These are phyloP conservation scores for Drosophila aff. DNA, from an alignment of 1,140 invertebrate species.

Conservation along the genomic window DNA sequence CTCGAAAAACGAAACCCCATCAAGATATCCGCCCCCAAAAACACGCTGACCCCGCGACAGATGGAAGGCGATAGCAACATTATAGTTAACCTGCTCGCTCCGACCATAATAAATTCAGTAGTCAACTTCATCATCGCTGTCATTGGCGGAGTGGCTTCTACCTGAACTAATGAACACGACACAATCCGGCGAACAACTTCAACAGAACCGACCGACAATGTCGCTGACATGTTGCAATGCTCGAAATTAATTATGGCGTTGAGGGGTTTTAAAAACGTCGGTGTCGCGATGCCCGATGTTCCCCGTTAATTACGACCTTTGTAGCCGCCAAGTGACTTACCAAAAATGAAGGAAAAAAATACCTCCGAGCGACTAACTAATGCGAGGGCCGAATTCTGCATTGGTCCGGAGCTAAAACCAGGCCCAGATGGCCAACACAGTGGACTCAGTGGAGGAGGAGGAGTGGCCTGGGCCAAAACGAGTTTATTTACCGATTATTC, in stretches of 20 bases:
- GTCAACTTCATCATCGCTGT: slow-evolving; percentile 63
- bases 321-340: slow-evolving; percentile 40
- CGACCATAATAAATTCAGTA: slow-evolving; percentile 55
- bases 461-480: slow-evolving; percentile 61
- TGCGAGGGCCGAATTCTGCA: slow-evolving; percentile 58
- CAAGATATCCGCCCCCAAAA: slow-evolving; percentile 17
- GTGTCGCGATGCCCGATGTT: slow-evolving; percentile 61
- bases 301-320: slow-evolving; percentile 70
- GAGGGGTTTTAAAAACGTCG: slow-evolving; percentile 62
- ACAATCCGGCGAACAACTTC: slow-evolving; percentile 39
- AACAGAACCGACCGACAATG: slow-evolving; percentile 40
- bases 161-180: slow-evolving; percentile 67
- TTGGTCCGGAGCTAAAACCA: slow-evolving; percentile 58
- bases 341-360: neutral
- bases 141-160: slow-evolving; percentile 24
- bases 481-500: slow-evolving; percentile 56
- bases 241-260: slow-evolving; percentile 65
- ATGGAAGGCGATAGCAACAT: slow-evolving; percentile 22
- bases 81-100: slow-evolving; percentile 19
- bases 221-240: slow-evolving; percentile 66
- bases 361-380: slow-evolving; percentile 33
- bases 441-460: slow-evolving; percentile 44
- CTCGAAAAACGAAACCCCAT: slow-evolving; percentile 7
- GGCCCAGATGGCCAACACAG: slow-evolving; percentile 19
- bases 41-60: slow-evolving; percentile 6